Conservation (phyloP, 2,113 vertebrate genomes). For the Lontra canadensis region DNA sequence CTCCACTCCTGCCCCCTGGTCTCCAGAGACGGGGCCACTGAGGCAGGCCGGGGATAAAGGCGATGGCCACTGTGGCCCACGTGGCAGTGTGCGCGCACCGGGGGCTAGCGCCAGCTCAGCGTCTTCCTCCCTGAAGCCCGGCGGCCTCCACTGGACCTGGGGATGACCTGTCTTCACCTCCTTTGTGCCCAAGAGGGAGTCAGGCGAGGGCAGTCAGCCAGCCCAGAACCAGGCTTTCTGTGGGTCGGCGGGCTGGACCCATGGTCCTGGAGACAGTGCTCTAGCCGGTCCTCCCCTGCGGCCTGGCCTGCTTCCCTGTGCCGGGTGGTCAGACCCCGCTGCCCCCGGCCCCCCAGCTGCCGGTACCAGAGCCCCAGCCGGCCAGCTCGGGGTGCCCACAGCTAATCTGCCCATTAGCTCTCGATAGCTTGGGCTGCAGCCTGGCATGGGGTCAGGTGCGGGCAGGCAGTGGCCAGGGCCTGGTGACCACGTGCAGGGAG, state of each 20-base stretch:
- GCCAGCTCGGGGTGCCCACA: background rate
- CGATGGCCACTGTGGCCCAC: fast-evolving
- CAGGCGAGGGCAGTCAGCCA: background rate
- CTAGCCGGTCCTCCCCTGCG: fast-evolving
- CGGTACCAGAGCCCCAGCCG: background rate
- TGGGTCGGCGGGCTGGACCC: background rate
- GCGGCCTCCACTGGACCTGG: background rate
- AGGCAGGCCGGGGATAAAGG: background rate
- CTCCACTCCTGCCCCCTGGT: background rate
- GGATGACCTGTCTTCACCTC: background rate
- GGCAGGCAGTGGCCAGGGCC: fast-evolving
- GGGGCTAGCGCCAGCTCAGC: background rate
- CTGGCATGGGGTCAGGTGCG: background rate
- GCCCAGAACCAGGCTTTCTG: background rate
- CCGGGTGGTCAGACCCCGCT: fast-evolving
- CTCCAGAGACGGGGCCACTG: background rate
- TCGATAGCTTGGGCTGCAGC: background rate
- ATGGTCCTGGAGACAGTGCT: background rate
- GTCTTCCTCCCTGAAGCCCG: background rate
- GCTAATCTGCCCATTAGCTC: too few species aligned
- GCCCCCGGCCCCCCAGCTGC: background rate
- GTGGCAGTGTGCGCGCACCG: fast-evolving
- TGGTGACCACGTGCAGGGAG: background rate
- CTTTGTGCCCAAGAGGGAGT: background rate
- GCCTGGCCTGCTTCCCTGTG: too few species aligned